A percentile compares a stretch with the other conserved stretches of the same genome.
These are phyloP conservation scores for Hexactinellida sp. DNA, from an alignment of 37 sponge, comb jelly and placozoan species.

Conservation along the genomic window DNA sequence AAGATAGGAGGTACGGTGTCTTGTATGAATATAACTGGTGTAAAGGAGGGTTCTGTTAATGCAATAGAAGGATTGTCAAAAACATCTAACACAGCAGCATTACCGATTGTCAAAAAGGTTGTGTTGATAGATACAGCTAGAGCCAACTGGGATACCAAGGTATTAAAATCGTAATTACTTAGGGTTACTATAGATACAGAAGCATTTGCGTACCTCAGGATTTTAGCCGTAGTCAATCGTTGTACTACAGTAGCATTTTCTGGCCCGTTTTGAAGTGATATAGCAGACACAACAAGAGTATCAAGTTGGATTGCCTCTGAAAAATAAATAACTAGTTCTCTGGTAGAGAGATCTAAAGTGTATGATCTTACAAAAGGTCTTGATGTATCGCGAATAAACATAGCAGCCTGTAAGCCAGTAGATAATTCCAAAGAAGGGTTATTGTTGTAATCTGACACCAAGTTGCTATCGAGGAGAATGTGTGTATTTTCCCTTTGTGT, in stretches of 20 bases:
- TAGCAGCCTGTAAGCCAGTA: not conserved
- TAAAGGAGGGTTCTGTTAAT: not conserved
- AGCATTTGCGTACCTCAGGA: not conserved
- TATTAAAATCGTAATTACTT: not conserved
- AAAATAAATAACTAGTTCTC: not conserved
- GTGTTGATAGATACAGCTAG: conserved; percentile 21
- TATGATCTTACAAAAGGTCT: not conserved
- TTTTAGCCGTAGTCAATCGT: not conserved
- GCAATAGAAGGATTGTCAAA: conserved; percentile 21
- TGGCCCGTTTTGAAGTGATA: not conserved
- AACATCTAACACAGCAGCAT: conserved; percentile 34
- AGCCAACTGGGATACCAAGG: not conserved
- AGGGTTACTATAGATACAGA: not conserved
- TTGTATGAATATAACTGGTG: conserved; percentile 29
- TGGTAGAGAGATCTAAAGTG: not conserved
- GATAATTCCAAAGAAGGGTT: not conserved
- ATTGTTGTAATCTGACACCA: not conserved
- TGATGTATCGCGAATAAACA: not conserved
- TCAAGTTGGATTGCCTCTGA: not conserved
- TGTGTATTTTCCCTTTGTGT: not conserved
- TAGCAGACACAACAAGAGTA: not conserved
- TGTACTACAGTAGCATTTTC: not conserved
- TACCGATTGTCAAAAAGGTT: conserved; percentile 33
- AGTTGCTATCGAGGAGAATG: not conserved
- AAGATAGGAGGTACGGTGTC: conserved; percentile 54